Conservation (phyloP, 1,140 invertebrate species). For the Penaeus japonicus region DNA sequence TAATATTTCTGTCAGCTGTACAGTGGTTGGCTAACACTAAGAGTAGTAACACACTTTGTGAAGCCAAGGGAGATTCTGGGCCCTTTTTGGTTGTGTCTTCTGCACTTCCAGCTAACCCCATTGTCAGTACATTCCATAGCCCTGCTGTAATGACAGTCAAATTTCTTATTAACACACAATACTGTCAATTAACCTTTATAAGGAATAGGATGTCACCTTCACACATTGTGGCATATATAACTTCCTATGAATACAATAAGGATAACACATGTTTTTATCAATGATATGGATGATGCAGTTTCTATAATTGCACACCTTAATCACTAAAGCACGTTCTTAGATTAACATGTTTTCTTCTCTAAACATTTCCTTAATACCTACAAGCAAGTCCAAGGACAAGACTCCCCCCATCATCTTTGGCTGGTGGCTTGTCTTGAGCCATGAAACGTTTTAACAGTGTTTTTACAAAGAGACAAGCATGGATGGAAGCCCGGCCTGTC, state of each 20-base stretch:
- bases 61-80: constrained; percentile 85
- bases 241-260: no score
- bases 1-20: constrained; percentile 63
- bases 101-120: constrained; percentile 68
- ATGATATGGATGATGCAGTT: no score
- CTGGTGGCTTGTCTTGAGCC: constrained; percentile 77
- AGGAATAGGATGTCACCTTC: no score
- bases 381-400: constrained; percentile 84
- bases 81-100: constrained; percentile 67
- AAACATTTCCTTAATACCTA: constrained; percentile 64
- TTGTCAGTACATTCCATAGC: constrained; percentile 80
- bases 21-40: constrained; percentile 89
- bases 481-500: constrained; percentile 75
- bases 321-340: no score
- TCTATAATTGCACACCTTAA: no score
- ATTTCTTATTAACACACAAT: no score
- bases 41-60: constrained; percentile 86
- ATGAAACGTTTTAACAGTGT: constrained; percentile 81
- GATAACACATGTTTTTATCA: no score
- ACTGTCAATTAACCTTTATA: no score
- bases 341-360: neutral
- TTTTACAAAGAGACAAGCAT: constrained; percentile 78
- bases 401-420: constrained; percentile 74
- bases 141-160: constrained; percentile 70
- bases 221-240: no score